Percentiles rank a stretch among this genome's conserved stretches.
phyloP scores from a whole-genome alignment of 2,888 invertebrate genomes.

The Chloroclystis v-ata region DNA sequence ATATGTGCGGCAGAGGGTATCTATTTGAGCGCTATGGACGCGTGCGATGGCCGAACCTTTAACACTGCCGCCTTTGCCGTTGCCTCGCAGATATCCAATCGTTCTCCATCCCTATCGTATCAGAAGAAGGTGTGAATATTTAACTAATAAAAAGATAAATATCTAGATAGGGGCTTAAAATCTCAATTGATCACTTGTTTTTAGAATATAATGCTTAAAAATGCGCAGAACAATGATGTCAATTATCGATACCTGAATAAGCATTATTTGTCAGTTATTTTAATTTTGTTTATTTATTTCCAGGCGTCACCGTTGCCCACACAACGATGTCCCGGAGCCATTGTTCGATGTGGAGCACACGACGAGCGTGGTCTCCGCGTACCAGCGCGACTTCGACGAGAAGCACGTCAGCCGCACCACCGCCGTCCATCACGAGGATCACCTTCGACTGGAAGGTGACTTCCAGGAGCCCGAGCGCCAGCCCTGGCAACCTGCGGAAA shows the following conservation, averaged over 20 bases:
- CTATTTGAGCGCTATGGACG: constrained; percentile 57
- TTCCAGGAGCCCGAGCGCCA: constrained; percentile 76
- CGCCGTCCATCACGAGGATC: constrained; percentile 81
- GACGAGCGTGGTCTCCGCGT: constrained; percentile 79
- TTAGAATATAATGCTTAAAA: no score
- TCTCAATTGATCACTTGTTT: no score
- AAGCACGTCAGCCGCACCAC: constrained; percentile 80
- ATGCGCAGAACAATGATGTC: no score
- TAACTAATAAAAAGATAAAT: no score
- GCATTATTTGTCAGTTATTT: not conserved
- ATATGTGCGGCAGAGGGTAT: constrained; percentile 29
- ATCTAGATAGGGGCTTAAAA: no score
- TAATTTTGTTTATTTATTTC: constrained; percentile 18
- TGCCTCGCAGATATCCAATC: constrained; percentile 55
- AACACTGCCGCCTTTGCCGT: constrained; percentile 66
- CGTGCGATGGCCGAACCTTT: constrained; percentile 67
- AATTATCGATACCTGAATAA: no score
- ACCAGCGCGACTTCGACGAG: constrained; percentile 81
- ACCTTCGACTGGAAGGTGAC: constrained; percentile 84
- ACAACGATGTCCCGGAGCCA: constrained; percentile 81
- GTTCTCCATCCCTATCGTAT: constrained; percentile 62
- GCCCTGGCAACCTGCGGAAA: constrained; percentile 77
- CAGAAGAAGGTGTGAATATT: constrained; percentile 58
- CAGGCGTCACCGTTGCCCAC: constrained; percentile 91
- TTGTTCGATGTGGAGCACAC: constrained; percentile 78